phyloP scores from a whole-genome alignment of 2,888 invertebrate species.

The Punctoribates punctum region DNA sequence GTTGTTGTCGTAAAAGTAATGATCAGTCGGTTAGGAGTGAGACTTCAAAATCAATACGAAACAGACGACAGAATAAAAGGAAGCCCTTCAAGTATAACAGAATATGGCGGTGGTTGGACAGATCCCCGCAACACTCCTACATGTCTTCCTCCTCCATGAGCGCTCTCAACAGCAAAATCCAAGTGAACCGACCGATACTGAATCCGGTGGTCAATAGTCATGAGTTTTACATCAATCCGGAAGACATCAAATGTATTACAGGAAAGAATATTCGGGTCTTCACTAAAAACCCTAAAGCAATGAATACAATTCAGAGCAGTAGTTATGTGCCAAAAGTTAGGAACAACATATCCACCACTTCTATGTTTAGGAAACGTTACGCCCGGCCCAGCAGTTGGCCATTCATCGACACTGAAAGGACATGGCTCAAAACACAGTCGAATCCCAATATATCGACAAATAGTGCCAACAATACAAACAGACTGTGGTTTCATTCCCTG shows the following conservation, averaged over 20 bases:
- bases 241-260: slow-evolving; percentile 1
- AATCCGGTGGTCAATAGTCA: neutral
- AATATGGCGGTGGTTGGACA: slow-evolving; percentile 15
- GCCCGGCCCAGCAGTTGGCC: slow-evolving; percentile 21
- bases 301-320: neutral
- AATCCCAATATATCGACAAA: neutral
- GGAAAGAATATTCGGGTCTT: slow-evolving; percentile 9
- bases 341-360: slow-evolving; percentile 15
- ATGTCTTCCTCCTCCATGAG: neutral
- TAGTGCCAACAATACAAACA: neutral
- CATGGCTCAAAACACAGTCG: neutral
- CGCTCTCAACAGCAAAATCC: neutral
- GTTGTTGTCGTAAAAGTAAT: slow-evolving; percentile 14
- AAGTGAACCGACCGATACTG: neutral
- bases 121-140: neutral
- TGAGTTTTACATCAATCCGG: neutral
- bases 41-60: neutral
- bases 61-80: neutral
- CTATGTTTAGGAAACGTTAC: slow-evolving; percentile 19
- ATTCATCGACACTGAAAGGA: neutral
- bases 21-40: neutral
- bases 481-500: slow-evolving; percentile 10
- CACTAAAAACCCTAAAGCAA: neutral
- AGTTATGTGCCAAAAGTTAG: neutral
- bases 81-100: neutral